These are phyloP conservation scores for Acronicta aceris DNA, from an alignment of 2,888 invertebrate genomes.

Conservation along the genomic window DNA sequence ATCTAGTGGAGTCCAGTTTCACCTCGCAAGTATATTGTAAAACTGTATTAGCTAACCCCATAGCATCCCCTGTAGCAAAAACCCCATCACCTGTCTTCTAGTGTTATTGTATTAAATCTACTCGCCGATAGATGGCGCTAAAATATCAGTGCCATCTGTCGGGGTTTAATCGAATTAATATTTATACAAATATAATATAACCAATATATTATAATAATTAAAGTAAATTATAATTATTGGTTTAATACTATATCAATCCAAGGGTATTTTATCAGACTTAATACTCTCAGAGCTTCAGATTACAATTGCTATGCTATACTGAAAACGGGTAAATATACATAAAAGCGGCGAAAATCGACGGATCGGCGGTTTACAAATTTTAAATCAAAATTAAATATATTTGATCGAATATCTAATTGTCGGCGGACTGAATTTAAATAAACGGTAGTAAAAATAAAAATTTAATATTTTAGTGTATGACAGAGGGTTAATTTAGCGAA, in stretches of 20 bases:
- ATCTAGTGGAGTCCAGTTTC: conserved; percentile 17
- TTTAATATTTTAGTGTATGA: conserved; percentile 22
- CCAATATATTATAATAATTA: conserved; percentile 19
- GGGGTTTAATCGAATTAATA: conserved; percentile 25
- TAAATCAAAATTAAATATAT: conserved; percentile 23
- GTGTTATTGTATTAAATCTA: conserved; percentile 22
- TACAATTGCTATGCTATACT: conserved; percentile 32
- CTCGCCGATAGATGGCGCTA: conserved; percentile 36
- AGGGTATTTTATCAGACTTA: conserved; percentile 21
- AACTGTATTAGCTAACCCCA: conserved; percentile 32
- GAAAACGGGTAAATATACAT: conserved; percentile 26
- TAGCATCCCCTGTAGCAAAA: conserved; percentile 45
- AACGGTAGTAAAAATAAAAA: conserved; percentile 38
- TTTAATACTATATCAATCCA: conserved; percentile 3
- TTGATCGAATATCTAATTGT: conserved; percentile 35
- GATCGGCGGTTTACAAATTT: conserved; percentile 55
- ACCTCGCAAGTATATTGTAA: conserved; percentile 17
- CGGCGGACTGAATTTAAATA: conserved; percentile 54
- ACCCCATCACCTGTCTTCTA: conserved; percentile 24
- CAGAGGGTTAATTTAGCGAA: conserved; percentile 11
- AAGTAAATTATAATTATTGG: conserved; percentile 12
- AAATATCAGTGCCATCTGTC: conserved; percentile 35
- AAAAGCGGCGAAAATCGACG: conserved; percentile 57
- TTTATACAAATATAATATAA: conserved; percentile 29
- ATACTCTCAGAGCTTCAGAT: conserved; percentile 26